Conservation (phyloP, 2,113 vertebrate species). For the Daubentonia madagascariensis region DNA sequence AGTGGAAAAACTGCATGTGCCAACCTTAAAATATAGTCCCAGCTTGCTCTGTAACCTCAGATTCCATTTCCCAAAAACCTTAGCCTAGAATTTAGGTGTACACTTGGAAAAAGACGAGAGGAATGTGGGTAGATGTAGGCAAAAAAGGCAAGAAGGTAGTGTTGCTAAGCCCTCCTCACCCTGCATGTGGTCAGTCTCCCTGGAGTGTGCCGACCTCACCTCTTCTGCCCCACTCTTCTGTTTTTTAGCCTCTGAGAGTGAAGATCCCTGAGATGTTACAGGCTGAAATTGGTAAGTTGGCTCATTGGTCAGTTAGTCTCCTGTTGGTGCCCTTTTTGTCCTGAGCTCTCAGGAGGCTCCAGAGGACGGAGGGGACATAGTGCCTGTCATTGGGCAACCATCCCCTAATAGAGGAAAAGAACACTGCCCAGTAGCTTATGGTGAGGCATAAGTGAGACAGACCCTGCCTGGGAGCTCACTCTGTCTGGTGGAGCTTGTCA, state of each 20-base stretch:
- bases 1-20: not conserved
- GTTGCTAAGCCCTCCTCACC: not conserved
- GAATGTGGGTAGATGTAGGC: rapidly evolving
- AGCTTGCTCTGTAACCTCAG: not conserved
- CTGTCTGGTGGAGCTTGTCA: not conserved
- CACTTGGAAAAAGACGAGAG: not conserved
- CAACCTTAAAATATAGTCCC: not conserved
- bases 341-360: not conserved
- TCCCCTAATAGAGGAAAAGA: not conserved
- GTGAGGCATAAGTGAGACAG: not conserved
- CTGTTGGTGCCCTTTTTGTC: not conserved
- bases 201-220: not conserved
- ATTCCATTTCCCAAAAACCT: not conserved
- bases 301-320: not conserved
- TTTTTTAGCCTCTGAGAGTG: conserved; percentile 89
- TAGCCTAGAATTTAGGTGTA: not conserved
- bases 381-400: not conserved
- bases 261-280: conserved; percentile 89
- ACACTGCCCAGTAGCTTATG: not conserved
- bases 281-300: conserved; percentile 90
- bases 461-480: not conserved
- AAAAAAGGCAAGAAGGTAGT: no score
- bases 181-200: rapidly evolving
- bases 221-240: not conserved
- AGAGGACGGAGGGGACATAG: no score